Percentiles rank a stretch among this genome's conserved stretches.
phyloP scores from a whole-genome alignment of 2,888 invertebrate species.

The Drosophila dives region DNA sequence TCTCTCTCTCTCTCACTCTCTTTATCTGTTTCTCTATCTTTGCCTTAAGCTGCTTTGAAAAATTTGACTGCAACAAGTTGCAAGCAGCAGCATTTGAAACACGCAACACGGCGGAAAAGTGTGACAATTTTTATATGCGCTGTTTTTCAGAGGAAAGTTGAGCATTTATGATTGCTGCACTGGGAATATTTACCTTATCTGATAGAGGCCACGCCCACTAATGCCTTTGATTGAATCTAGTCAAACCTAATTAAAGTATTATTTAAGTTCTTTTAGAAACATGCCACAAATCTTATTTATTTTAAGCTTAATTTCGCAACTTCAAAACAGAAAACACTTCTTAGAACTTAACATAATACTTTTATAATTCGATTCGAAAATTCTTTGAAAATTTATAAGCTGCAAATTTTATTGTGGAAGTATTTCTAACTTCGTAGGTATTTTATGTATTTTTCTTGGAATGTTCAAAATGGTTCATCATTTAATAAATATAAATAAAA shows the following conservation, averaged over 20 bases:
- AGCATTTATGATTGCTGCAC: neutral
- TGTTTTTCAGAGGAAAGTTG: neutral
- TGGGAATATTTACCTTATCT: neutral
- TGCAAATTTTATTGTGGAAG: neutral
- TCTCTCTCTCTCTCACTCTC: neutral
- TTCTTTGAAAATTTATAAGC: neutral
- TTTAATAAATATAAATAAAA: neutral
- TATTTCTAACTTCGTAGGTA: neutral
- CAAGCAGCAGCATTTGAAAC: conserved; percentile 16
- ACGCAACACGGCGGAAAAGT: conserved; percentile 25
- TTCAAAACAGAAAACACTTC: fast-evolving
- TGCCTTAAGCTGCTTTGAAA: neutral
- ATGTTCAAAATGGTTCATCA: neutral
- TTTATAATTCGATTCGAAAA: neutral
- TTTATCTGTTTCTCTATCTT: neutral
- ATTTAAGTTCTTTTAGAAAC: neutral
- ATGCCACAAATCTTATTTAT: neutral
- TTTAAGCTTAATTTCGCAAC: neutral
- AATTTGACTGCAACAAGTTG: conserved; percentile 50
- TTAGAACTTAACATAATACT: neutral
- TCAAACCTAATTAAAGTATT: neutral
- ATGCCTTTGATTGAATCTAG: neutral
- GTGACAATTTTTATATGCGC: conserved; percentile 37
- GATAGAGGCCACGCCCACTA: neutral
- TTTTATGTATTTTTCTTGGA: neutral